Evolutionary conservation across 2,888 invertebrate genomes (phyloP).

Genomic region (Aporophyla lueneburgensis): DNA sequence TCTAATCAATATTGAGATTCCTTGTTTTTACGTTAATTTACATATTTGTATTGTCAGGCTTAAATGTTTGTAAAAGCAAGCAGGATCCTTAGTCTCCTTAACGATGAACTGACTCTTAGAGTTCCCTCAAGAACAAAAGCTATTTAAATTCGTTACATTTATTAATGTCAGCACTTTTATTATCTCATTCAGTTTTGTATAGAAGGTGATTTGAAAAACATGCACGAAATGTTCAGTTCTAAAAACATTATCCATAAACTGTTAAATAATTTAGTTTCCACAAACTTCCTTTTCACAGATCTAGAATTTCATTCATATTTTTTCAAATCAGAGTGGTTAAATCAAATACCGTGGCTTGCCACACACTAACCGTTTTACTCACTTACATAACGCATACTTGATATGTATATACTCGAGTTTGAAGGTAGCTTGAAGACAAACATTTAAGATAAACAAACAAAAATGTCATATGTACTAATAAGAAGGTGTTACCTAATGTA

Average conservation of each 20-base stretch:
- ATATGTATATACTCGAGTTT: constrained; percentile 45
- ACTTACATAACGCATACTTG: constrained; percentile 49
- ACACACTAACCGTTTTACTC: constrained; percentile 13
- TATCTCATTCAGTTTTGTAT: neutral
- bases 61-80: constrained; percentile 29
- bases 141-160: neutral
- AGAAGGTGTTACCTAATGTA: constrained; percentile 59
- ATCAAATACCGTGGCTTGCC: constrained; percentile 3
- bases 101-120: constrained; percentile 12
- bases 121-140: neutral
- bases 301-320: neutral
- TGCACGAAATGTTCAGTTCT: neutral
- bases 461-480: constrained; percentile 51
- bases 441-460: constrained; percentile 58
- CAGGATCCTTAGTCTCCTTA: constrained; percentile 1
- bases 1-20: constrained; percentile 56
- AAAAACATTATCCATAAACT: neutral
- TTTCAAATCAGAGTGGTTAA: neutral
- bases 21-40: constrained; percentile 43
- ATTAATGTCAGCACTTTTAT: neutral
- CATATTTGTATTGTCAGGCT: constrained; percentile 37
- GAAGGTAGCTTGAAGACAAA: constrained; percentile 59
- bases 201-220: neutral
- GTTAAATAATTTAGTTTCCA: neutral
- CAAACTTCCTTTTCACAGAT: no score